These are phyloP conservation scores for Cairina moschata DNA, from an alignment of 2,113 vertebrate species.

Conservation along the genomic window DNA sequence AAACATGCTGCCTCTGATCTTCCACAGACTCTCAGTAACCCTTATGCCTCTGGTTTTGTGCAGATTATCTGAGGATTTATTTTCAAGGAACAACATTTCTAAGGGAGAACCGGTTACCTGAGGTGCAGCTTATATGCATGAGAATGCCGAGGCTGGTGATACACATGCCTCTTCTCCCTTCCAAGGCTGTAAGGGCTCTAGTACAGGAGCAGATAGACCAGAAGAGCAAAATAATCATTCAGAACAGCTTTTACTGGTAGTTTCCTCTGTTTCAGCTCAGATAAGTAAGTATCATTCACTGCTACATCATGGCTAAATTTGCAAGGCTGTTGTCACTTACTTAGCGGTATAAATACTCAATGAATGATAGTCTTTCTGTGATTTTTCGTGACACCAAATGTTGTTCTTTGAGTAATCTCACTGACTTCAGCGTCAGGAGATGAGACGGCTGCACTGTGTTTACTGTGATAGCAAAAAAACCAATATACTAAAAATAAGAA, in stretches of 20 bases:
- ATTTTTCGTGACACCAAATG: not conserved
- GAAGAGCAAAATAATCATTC: not conserved
- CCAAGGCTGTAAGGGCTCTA: not conserved
- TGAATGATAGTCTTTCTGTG: not conserved
- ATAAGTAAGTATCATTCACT: not conserved
- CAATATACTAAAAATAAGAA: not conserved
- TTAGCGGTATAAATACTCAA: not conserved
- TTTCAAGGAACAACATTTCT: not conserved
- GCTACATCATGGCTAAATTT: rapidly evolving
- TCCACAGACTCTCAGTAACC: not conserved
- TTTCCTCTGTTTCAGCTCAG: not conserved
- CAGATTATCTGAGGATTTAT: constrained; percentile 1
- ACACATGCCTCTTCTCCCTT: not conserved
- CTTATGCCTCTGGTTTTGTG: not conserved
- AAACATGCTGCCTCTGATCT: not conserved
- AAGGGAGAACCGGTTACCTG: not conserved
- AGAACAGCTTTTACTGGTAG: not conserved
- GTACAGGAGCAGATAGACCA: not conserved
- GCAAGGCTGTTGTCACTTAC: not conserved
- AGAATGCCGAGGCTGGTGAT: not conserved
- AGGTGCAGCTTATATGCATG: not conserved
- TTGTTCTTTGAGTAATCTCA: not conserved
- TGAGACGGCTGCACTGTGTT: not conserved
- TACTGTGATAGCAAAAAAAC: not conserved
- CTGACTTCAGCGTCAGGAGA: not conserved